Evolutionary conservation across 2,888 invertebrate species (phyloP).

Genomic region (Caenorhabditis japonica): DNA sequence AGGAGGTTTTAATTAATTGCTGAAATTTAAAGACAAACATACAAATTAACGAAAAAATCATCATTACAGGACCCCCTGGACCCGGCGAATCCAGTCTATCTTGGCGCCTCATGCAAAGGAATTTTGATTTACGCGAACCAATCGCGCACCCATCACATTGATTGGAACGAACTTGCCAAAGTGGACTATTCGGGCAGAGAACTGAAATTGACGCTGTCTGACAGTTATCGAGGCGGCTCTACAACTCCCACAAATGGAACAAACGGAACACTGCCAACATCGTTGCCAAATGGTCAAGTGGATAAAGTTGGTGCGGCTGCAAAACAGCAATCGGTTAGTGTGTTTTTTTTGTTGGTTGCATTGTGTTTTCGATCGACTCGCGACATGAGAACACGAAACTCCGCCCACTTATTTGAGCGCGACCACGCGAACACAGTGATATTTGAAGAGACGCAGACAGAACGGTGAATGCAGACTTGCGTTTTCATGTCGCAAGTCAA

Average conservation of each 20-base stretch:
- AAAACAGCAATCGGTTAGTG: no score
- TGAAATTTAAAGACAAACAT: not conserved
- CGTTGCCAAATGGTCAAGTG: no score
- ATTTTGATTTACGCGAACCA: constrained; percentile 94
- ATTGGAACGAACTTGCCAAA: constrained; percentile 83
- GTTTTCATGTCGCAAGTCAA: no score
- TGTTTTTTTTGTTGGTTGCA: no score
- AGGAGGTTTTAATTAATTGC: no score
- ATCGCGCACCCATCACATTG: constrained; percentile 92
- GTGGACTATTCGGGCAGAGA: constrained; percentile 97
- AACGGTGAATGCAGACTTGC: no score
- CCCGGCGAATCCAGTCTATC: constrained; percentile 87
- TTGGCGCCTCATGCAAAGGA: constrained; percentile 94
- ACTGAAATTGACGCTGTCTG: constrained; percentile 88
- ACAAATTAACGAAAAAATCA: not conserved
- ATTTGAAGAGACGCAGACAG: no score
- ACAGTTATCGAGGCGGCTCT: constrained; percentile 48
- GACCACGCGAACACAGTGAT: no score
- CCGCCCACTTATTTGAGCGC: no score
- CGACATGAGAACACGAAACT: no score
- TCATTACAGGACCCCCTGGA: constrained; percentile 86
- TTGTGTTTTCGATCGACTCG: no score
- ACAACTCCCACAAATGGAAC: constrained; percentile 7
- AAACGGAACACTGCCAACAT: constrained; percentile 16
- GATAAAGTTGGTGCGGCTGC: no score